Evolutionary conservation across 2,113 vertebrate genomes (phyloP).

Genomic region (Dipodomys stephensi): DNA sequence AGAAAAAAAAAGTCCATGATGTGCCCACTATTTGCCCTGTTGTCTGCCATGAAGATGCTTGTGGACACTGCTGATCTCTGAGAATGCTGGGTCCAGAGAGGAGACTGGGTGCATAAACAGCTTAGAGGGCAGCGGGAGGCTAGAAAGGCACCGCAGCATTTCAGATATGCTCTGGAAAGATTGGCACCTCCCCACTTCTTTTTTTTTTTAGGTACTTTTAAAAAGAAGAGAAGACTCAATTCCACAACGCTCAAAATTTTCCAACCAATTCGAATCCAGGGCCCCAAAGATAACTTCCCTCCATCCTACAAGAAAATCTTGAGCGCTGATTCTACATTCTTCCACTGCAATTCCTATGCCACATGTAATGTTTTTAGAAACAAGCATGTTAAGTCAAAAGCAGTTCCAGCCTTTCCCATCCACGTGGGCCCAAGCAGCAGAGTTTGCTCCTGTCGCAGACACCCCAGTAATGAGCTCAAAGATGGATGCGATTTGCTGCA

Average conservation of each 20-base stretch:
- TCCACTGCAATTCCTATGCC: neutral
- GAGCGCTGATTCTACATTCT: neutral
- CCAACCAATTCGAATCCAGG: neutral
- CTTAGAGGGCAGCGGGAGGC: neutral
- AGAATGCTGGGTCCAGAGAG: neutral
- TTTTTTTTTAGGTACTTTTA: neutral
- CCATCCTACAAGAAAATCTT: neutral
- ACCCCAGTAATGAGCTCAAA: neutral
- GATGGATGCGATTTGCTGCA: neutral
- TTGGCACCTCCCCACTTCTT: neutral
- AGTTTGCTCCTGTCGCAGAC: neutral
- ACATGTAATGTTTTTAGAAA: slow-evolving; percentile 22
- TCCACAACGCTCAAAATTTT: neutral
- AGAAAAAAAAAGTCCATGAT: neutral
- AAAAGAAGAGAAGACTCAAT: neutral
- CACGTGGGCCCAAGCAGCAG: neutral
- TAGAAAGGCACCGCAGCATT: accelerated
- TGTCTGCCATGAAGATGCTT: neutral
- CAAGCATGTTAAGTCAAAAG: neutral
- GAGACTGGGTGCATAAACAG: neutral
- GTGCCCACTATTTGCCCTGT: neutral
- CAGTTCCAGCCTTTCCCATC: neutral
- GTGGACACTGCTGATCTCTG: neutral
- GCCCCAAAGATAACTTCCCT: neutral
- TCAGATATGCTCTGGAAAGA: accelerated